These are phyloP conservation scores for Camelus dromedarius DNA, from an alignment of 2,113 vertebrate genomes.

Conservation along the genomic window DNA sequence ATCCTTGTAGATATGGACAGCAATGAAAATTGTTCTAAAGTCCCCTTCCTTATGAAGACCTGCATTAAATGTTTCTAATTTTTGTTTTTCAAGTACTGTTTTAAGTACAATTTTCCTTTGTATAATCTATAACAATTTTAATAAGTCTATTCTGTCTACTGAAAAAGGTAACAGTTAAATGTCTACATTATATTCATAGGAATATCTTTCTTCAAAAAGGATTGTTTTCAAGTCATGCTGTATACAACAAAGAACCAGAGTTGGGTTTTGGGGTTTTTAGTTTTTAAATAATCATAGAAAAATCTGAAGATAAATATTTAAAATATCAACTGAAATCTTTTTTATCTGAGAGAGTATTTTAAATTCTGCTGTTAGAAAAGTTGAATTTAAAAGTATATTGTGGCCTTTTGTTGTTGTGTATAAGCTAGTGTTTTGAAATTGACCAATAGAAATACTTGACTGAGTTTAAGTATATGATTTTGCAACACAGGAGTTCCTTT, in stretches of 20 bases:
- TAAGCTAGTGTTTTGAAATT: not conserved
- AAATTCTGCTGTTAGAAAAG: not conserved
- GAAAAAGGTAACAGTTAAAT: not conserved
- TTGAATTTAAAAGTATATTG: not conserved
- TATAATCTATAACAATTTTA: not conserved
- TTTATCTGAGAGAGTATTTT: conserved; percentile 21
- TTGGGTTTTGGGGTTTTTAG: not conserved
- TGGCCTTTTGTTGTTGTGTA: not conserved
- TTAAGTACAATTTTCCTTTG: not conserved
- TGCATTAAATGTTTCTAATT: not conserved
- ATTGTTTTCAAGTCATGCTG: not conserved
- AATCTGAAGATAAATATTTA: not conserved
- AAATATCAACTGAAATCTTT: not conserved
- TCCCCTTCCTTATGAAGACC: not conserved
- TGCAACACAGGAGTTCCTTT: not conserved
- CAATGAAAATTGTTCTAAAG: not conserved
- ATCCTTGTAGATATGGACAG: not conserved
- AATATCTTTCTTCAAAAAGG: not conserved
- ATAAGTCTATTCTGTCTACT: not conserved
- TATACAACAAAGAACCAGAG: not conserved
- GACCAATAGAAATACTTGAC: not conserved
- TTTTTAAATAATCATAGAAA: conserved; percentile 41
- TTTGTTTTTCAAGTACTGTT: not conserved
- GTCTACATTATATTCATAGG: not conserved
- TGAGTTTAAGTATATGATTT: not conserved